Conservation (phyloP, 2,888 invertebrate genomes). For the Drosophila ezoana region DNA sequence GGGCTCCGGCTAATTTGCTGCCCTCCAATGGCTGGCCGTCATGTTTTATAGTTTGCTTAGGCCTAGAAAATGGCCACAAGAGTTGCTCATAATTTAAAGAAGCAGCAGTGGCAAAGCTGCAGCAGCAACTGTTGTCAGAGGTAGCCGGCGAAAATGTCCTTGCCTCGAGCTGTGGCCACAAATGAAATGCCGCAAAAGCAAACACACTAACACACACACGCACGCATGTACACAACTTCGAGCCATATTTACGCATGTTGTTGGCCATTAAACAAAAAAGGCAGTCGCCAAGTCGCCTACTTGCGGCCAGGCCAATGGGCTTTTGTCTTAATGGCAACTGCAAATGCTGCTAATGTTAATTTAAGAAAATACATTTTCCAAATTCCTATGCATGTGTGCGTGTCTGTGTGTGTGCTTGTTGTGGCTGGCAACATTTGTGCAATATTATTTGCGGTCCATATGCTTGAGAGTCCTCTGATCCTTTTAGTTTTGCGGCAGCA, state of each 20-base stretch:
- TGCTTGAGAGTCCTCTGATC: slow-evolving; percentile 32
- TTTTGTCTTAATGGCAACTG: slow-evolving; percentile 69
- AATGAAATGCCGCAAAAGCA: slow-evolving; percentile 54
- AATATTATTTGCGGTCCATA: slow-evolving; percentile 76
- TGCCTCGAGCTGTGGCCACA: slow-evolving; percentile 49
- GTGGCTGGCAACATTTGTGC: slow-evolving; percentile 76
- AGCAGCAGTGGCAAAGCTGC: slow-evolving; percentile 31
- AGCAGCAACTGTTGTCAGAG: slow-evolving; percentile 46
- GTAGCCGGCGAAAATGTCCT: slow-evolving; percentile 24
- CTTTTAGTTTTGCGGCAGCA: slow-evolving; percentile 55
- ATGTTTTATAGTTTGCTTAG: slow-evolving; percentile 38
- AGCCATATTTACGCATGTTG: slow-evolving; percentile 62
- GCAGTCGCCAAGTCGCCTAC: slow-evolving; percentile 38
- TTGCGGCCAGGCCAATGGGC: slow-evolving; percentile 56
- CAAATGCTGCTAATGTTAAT: slow-evolving; percentile 81
- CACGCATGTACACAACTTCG: background rate
- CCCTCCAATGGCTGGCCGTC: slow-evolving; percentile 19
- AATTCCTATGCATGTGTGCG: slow-evolving; percentile 14
- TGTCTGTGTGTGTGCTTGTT: slow-evolving; percentile 23
- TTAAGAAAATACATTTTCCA: slow-evolving; percentile 71
- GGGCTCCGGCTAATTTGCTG: slow-evolving; percentile 63
- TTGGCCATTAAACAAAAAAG: slow-evolving; percentile 59
- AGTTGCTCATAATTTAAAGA: slow-evolving; percentile 60
- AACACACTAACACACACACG: slow-evolving; percentile 25
- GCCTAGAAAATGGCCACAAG: slow-evolving; percentile 17